Percentiles rank a stretch among this genome's conserved stretches.
phyloP scores from a whole-genome alignment of 1,140 invertebrate species.

The Scaptodrosophila lebanonensis region DNA sequence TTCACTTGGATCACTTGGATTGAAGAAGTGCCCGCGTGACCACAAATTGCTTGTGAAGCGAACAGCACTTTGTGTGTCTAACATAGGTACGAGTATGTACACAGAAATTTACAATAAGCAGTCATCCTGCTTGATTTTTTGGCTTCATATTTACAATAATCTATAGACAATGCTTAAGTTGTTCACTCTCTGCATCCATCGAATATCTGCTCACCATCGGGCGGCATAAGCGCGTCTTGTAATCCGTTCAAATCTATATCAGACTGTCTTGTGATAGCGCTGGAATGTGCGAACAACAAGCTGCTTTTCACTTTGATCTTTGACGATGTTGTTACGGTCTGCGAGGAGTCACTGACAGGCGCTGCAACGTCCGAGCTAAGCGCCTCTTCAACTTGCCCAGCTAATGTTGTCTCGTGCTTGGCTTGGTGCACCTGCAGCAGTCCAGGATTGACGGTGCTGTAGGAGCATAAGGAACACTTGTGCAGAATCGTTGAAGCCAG shows the following conservation, averaged over 20 bases:
- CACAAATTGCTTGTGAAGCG: no score
- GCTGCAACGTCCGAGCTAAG: neutral
- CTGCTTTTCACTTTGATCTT: conserved; percentile 58
- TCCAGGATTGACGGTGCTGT: conserved; percentile 61
- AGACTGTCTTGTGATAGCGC: conserved; percentile 5
- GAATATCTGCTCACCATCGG: no score
- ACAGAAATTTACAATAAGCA: no score
- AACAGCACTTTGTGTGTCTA: no score
- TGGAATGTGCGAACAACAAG: conserved; percentile 51
- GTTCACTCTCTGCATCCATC: no score
- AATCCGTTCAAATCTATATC: no score
- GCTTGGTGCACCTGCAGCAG: conserved; percentile 64
- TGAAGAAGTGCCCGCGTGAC: no score
- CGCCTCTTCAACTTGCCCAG: neutral
- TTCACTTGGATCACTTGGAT: no score
- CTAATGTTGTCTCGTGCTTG: conserved; percentile 47
- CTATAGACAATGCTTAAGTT: no score
- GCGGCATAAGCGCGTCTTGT: neutral
- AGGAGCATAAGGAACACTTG: conserved; percentile 59
- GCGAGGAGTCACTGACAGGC: neutral
- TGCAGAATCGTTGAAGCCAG: conserved; percentile 57
- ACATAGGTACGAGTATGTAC: no score
- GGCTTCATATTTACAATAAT: no score
- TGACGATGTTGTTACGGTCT: conserved; percentile 18
- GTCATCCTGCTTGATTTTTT: no score